These are phyloP conservation scores for Dugesia japonica DNA, from an alignment of 2,888 invertebrate species.

Conservation along the genomic window DNA sequence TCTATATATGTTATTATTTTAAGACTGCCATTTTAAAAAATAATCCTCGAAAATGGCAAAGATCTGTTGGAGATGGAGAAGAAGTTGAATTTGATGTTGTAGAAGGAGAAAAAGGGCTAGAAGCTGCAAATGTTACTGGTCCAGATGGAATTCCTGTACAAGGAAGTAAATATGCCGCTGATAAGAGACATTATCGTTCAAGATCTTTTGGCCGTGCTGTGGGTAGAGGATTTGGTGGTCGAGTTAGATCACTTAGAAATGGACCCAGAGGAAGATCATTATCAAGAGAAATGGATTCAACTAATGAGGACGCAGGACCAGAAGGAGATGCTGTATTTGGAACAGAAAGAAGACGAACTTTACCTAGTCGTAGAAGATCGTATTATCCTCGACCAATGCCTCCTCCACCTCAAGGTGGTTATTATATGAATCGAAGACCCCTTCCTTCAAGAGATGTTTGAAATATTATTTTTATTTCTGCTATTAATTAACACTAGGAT, in stretches of 20 bases:
- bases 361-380: constrained; percentile 6
- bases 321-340: constrained; percentile 24
- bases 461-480: neutral
- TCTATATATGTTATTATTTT: constrained; percentile 34
- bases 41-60: constrained; percentile 91
- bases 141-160: constrained; percentile 76
- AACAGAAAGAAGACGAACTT: constrained; percentile 11
- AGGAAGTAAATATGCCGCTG: constrained; percentile 73
- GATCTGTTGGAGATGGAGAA: constrained; percentile 94
- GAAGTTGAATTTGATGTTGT: constrained; percentile 95
- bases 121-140: constrained; percentile 92
- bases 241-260: neutral
- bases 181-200: constrained; percentile 12
- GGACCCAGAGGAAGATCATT: constrained; percentile 3
- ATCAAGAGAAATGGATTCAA: constrained; percentile 1
- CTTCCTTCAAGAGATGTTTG: neutral
- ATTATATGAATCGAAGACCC: neutral
- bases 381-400: neutral
- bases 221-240: constrained; percentile 22
- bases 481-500: neutral
- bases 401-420: neutral
- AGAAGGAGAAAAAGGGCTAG: constrained; percentile 79
- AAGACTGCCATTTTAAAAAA: constrained; percentile 84
- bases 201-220: constrained; percentile 8
- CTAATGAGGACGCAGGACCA: constrained; percentile 24